Base-by-base conservation (phyloP, 2,113 vertebrate genomes). In the Solea senegalensis region DNA sequence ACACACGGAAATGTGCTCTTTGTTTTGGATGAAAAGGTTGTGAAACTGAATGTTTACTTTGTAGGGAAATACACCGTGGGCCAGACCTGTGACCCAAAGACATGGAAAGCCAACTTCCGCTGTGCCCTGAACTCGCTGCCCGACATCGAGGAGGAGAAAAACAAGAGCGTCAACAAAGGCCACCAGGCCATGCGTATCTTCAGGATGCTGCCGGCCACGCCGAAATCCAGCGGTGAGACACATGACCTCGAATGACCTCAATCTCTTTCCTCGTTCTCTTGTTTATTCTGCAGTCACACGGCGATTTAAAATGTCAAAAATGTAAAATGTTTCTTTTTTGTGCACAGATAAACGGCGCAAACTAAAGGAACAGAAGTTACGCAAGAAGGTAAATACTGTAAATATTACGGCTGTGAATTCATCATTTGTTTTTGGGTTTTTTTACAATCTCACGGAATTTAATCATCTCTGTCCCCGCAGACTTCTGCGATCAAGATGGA, bases 21-120 rank as follows among this genome's bases (percentile, higher is more conserved):
- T 8, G 39, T 15, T 9, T 15, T 9, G 12, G 9, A 41, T 12
- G 3, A 34, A 51, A 65, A 44, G 26, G 0, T 7, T 41, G 39
- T 26, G 8, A 56, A 61, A 58, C 26, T 55, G 26, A 74, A 21
- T 40, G 39, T 66, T 51, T 9, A 28, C 77, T 50, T 46, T 65
- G 66, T 48, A 99, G 98, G 98, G 34, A 96, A 97, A 78, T 97
- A 94, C 9, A 91, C 88, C 52, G 86, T 88, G 9, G 97, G 96
- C 0, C 88, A 95, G 62, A 87, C 83, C 48, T 65, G 86, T 1
- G 98, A 99, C 75, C 95, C 98, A 0, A 99, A 99, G 90, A 99
- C 97, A 0, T 99, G 98, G 98, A 99, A 99, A 88, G 97, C 98
- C 5, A 99, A 99, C 77, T 99, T 99, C 67, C 97, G 97, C 45